A percentile compares a stretch with the other conserved stretches of the same genome.
phyloP scores from a whole-genome alignment of 2,113 vertebrate species.

The Solenodon paradoxus region DNA sequence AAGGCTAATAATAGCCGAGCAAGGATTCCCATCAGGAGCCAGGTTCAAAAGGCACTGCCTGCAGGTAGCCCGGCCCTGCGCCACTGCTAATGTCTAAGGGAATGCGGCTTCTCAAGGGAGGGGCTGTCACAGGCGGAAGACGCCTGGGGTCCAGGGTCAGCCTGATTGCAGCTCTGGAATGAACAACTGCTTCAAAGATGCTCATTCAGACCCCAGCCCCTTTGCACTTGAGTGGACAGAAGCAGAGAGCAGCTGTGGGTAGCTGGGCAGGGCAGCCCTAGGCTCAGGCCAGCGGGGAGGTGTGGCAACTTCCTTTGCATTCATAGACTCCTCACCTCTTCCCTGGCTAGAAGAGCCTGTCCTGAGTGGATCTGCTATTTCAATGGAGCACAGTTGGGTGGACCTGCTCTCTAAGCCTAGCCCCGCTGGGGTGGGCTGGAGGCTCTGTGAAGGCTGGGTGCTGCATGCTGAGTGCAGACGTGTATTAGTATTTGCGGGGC shows the following conservation, averaged over 20 bases:
- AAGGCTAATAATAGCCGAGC: neutral
- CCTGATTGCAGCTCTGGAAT: neutral
- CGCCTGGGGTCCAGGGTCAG: neutral
- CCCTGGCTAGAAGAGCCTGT: neutral
- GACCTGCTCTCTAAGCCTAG: neutral
- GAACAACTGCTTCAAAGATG: neutral
- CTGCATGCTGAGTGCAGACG: conserved; percentile 12
- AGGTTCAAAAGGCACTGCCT: neutral
- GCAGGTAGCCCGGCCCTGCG: fast-evolving
- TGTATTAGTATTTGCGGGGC: conserved; percentile 54
- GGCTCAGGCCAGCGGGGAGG: neutral
- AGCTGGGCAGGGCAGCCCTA: neutral
- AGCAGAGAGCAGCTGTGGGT: neutral
- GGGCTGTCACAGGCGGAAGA: fast-evolving
- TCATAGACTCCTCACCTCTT: neutral
- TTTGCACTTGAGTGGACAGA: neutral
- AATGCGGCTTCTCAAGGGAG: neutral
- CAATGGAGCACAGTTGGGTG: neutral
- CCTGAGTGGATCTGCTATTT: neutral
- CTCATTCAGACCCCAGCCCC: neutral
- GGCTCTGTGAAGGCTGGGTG: neutral
- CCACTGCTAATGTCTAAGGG: neutral
- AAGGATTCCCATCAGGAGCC: neutral
- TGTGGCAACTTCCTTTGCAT: neutral
- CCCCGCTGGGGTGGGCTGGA: neutral